Evolutionary conservation across 2,113 vertebrate genomes (phyloP).

Genomic region (Emberiza fucata): DNA sequence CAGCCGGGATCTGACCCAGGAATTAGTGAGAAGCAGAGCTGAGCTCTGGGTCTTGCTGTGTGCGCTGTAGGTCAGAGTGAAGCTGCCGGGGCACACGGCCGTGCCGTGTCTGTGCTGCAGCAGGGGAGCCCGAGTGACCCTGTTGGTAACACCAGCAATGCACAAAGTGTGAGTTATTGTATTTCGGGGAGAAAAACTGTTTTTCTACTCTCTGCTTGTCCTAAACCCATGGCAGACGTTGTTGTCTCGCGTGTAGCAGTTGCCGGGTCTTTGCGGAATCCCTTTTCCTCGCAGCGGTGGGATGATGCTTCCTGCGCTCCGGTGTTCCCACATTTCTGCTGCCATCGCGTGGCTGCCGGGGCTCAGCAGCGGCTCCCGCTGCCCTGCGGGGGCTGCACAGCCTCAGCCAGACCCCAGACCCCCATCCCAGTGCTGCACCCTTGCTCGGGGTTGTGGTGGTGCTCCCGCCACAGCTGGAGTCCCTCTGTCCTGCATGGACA

Average conservation of each 20-base stretch:
- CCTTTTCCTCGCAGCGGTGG: not conserved
- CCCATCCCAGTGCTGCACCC: accelerated
- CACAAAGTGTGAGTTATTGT: not conserved
- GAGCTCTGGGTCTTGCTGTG: not conserved
- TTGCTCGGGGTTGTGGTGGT: accelerated
- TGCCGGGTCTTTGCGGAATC: not conserved
- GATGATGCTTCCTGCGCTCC: not conserved
- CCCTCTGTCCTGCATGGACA: accelerated
- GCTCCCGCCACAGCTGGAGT: not conserved
- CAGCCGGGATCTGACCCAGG: not conserved
- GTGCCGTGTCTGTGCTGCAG: not conserved
- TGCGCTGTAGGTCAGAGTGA: not conserved
- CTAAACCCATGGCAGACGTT: not conserved
- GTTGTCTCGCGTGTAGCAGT: not conserved
- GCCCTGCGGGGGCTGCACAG: not conserved
- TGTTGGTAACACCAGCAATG: not conserved
- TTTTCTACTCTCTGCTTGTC: not conserved
- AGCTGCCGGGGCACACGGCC: not conserved
- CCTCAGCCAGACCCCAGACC: not conserved
- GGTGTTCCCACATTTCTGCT: conserved; percentile 24
- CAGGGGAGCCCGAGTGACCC: not conserved
- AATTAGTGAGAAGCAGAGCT: not conserved
- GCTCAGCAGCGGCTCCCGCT: not conserved
- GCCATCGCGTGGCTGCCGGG: conserved; percentile 35
- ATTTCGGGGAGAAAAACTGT: not conserved